Base-by-base conservation (phyloP, 2,888 invertebrate species). In the Drosophila vallismaia region DNA sequence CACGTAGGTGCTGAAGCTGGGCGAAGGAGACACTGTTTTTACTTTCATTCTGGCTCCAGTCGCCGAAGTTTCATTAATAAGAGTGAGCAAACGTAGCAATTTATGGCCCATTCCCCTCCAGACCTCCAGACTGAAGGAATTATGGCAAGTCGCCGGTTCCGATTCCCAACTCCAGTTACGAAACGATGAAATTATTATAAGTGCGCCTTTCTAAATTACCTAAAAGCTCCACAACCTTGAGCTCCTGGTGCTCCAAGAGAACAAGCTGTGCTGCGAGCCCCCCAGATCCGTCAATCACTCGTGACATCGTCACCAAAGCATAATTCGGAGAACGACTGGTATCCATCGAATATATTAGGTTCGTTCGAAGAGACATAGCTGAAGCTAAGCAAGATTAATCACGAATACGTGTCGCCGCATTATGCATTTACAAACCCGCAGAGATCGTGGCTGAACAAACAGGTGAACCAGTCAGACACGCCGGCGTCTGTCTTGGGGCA, bases 131-230 rank as follows among this genome's bases (percentile, higher is more conserved):
- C 28, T 6, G 0, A 28, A 28, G 28, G 28, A 33, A 58, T 33
- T 53, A 28, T 28, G 55, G 19, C 19, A 19, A 19, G 19, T 19
- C 19, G 19, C 19, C 19, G 2, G 19, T 19, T 19, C 36, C 24
- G 45, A 59, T 57, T 70, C 72, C 66, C 40, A 19, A 6, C 62
- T 57, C 76, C 81, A 78, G 72, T 63, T 33, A 9, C 60, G 66
- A 68, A 54, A 53, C 46, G 60, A 63, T 68, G 66, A 52, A 78
- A 57, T 77, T 54, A 68, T 71, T 69, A 75, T 64, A 60, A 66
- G 40, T 46, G 54, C 67, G 59, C 84, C 81, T 81, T 84, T 84
- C 84, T 84, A 81, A 83, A 77, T 24, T 62, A 62, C 31, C 55
- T 46, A 38, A 31, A 12, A 26, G n/a, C 7, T 36, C 38, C 14